These are phyloP conservation scores for Heptranchias perlo DNA, from an alignment of 2,113 vertebrate genomes.

Conservation along the genomic window DNA sequence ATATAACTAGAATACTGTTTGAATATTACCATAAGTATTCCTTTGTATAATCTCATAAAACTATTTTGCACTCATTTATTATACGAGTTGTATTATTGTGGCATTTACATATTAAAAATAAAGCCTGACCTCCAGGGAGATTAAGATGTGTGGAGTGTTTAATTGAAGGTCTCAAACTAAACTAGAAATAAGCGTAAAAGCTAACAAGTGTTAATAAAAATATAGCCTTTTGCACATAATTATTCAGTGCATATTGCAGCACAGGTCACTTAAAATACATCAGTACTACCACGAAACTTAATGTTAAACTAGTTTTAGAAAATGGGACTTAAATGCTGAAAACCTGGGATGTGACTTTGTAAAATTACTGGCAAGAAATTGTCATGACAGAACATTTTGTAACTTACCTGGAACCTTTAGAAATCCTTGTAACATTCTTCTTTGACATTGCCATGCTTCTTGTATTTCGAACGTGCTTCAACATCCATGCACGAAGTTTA, in stretches of 20 bases:
- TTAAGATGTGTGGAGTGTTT: neutral
- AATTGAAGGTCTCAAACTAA: neutral
- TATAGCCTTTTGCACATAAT: neutral
- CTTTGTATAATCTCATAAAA: neutral
- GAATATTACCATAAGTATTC: neutral
- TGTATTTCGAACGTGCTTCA: conserved; percentile 80
- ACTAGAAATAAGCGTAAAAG: neutral
- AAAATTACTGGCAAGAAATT: neutral
- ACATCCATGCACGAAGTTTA: conserved; percentile 86
- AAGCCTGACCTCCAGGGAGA: neutral
- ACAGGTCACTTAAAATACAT: conserved; percentile 49
- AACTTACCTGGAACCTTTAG: conserved; percentile 60
- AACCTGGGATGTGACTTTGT: no score
- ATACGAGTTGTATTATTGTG: neutral
- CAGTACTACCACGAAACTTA: neutral
- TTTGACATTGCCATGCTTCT: conserved; percentile 53
- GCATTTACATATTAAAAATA: neutral
- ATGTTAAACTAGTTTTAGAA: neutral
- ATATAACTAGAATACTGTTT: neutral
- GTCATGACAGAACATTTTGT: conserved; percentile 32
- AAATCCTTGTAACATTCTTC: conserved; percentile 53
- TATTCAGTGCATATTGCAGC: neutral
- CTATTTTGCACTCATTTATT: neutral
- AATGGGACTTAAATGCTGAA: neutral
- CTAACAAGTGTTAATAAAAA: neutral